Evolutionary conservation across 2,113 vertebrate genomes (phyloP), one percentile per base, ranked within the genome.

Genomic region (Epinephelus moara): DNA sequence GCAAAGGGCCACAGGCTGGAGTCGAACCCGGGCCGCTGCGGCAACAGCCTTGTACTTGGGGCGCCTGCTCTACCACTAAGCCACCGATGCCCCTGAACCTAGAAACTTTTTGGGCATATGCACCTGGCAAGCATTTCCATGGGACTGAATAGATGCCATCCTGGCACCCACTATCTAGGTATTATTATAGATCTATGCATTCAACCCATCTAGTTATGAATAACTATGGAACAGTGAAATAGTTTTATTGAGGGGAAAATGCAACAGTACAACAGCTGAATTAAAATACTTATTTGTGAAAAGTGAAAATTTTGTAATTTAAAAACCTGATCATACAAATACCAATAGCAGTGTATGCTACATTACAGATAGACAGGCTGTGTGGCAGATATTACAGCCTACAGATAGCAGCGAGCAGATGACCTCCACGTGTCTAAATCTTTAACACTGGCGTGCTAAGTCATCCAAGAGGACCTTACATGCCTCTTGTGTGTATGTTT

Each of bases 371-470:
- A 42, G 37, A 21, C 33, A 25, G 49, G 45, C 15, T 6, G 8
- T 14, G 14, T 30, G 30, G 17, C 57, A 71, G 59, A 59, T 60
- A 49, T 67, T 2, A 30, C 33, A 14, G 12, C 9, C 52, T 79
- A 64, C 70, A 56, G 37, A 72, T 76, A 69, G 49, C 47, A 50
- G 25, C 74, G 9, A 37, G 52, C 57, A 49, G 50, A 74, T 64
- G 68, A 70, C 47, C 62, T 75, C 25, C 12, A 55, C 40, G 21
- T 66, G 60, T 76, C 59, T 59, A n/a, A 78, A 70, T 62, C 45
- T 25, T 75, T 82, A 66, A 79, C 49, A 61, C 52, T 30, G n/a
- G 11, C 62, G 55, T 57, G 64, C 42, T 27, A n/a, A 71, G 8
- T 42, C 53, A 52, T 67, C 37, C 52, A 18, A 14, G 2, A 45